Percentiles rank a stretch among this genome's conserved stretches.
phyloP scores from a whole-genome alignment of 2,888 invertebrate genomes.

The Clepsis dumicolana region DNA sequence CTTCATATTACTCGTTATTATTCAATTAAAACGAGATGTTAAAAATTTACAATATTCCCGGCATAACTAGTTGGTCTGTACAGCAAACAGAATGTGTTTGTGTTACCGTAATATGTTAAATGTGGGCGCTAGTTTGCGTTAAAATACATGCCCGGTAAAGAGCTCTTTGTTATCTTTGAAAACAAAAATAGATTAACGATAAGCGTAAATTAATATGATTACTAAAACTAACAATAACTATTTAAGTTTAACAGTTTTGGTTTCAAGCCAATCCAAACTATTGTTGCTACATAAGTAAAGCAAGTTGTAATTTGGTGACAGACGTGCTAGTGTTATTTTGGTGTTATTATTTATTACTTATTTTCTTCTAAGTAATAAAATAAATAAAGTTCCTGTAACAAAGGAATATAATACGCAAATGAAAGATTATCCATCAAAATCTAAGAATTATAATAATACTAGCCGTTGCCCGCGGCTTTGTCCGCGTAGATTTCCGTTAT shows the following conservation, averaged over 20 bases:
- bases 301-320: not conserved
- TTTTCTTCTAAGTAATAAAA: not conserved
- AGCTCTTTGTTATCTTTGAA: slow-evolving; percentile 24
- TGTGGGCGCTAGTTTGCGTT: not conserved
- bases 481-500: no score
- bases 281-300: not conserved
- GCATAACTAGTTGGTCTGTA: not conserved
- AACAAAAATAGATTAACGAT: slow-evolving; percentile 21
- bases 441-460: not conserved
- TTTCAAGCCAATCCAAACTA: slow-evolving; percentile 15
- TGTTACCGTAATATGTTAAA: slow-evolving; percentile 8
- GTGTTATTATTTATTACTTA: not conserved
- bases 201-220: slow-evolving; percentile 21
- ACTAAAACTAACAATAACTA: slow-evolving; percentile 24
- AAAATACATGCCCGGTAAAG: slow-evolving; percentile 11
- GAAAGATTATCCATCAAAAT: not conserved
- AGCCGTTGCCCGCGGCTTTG: no score
- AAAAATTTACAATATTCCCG: not conserved
- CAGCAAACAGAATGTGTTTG: slow-evolving; percentile 6
- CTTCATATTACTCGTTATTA: not conserved
- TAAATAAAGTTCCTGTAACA: not conserved
- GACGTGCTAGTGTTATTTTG: not conserved
- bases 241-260: slow-evolving; percentile 10
- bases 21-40: not conserved
- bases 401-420: not conserved